These are phyloP conservation scores for Apolygus lucorum DNA, from an alignment of 1,140 invertebrate species.

Conservation along the genomic window DNA sequence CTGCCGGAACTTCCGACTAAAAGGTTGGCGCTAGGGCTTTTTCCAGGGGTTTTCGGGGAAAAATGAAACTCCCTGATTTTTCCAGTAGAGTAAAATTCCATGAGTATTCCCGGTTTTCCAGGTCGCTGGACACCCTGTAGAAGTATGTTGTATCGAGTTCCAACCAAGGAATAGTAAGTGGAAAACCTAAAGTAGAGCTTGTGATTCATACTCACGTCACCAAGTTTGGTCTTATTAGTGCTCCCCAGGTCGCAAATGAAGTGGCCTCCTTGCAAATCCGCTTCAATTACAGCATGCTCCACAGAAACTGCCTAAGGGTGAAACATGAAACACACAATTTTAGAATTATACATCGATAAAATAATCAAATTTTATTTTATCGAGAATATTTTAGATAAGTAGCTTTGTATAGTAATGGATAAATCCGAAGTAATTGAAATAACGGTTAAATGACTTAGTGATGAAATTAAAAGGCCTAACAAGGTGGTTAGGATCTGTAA, in stretches of 20 bases:
- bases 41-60: no score
- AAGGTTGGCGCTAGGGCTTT: no score
- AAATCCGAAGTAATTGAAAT: neutral
- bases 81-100: no score
- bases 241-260: conserved; percentile 28
- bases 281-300: conserved; percentile 30
- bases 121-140: no score
- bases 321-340: no score
- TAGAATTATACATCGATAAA: conserved; percentile 5
- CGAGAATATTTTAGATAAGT: neutral
- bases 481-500: no score
- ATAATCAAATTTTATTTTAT: neutral
- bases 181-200: no score
- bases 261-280: conserved; percentile 24
- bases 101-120: no score
- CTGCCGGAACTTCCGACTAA: no score
- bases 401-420: neutral
- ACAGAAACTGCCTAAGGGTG: conserved; percentile 24
- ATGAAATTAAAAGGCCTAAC: neutral
- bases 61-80: no score
- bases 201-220: conserved; percentile 29
- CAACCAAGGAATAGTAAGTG: no score
- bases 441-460: neutral
- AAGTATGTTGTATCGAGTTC: no score
- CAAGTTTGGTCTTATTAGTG: conserved; percentile 30